Evolutionary conservation across 2,113 vertebrate genomes (phyloP).

Genomic region (Mionectes macconnelli): DNA sequence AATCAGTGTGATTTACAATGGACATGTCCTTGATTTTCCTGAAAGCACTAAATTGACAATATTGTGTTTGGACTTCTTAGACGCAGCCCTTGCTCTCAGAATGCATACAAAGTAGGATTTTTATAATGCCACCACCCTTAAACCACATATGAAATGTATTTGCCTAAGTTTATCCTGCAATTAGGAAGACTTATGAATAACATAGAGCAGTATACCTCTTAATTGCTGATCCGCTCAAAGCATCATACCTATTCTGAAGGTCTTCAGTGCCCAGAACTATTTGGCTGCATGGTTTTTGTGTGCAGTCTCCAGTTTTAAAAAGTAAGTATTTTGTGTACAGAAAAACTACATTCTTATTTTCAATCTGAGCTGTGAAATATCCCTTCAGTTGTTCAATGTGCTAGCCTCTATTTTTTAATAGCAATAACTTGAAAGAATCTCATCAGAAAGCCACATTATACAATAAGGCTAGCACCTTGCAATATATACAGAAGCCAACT

Average conservation of each 20-base stretch:
- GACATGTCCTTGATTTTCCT: background rate
- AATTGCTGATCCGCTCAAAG: background rate
- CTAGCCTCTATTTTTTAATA: background rate
- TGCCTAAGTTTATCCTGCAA: background rate
- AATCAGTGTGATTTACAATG: background rate
- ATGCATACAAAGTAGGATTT: background rate
- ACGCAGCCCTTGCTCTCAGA: background rate
- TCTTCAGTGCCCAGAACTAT: background rate
- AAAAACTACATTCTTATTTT: background rate
- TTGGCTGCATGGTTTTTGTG: background rate
- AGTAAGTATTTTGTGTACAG: background rate
- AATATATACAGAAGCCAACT: background rate
- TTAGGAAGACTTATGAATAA: background rate
- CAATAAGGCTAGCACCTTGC: background rate
- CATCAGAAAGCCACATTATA: background rate
- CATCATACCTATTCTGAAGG: background rate
- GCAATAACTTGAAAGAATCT: background rate
- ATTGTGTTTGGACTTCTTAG: background rate
- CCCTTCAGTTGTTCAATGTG: background rate
- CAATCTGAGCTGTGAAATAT: background rate
- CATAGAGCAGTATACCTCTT: background rate
- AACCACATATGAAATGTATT: background rate
- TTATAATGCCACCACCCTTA: background rate
- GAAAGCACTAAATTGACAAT: background rate
- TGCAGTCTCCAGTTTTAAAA: background rate